Evolutionary conservation across 2,797 vertebrate genomes (phyloP), one percentile per base, ranked within the genome.

Genomic region (Agapornis canus): DNA sequence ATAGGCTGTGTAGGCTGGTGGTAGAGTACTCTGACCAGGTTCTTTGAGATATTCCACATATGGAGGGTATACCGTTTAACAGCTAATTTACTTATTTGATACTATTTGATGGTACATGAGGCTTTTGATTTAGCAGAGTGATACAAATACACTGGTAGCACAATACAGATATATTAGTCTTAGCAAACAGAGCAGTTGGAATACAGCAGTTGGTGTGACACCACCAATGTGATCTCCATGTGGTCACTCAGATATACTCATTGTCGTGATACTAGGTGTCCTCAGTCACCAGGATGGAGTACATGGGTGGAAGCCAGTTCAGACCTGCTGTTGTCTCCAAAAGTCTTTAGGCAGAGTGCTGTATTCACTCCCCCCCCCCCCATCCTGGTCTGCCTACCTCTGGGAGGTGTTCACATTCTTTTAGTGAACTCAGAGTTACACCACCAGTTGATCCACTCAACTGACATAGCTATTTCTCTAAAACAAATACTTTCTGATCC

Each of bases 251-350:
- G n/a, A 9, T 11, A 2, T 0, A 2, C 43, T 70, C 39, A 5
- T 6, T 57, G 20, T 47, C 40, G 20, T 0, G 0, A 19, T 2
- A 3, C 31, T 65, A 64, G 40, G 21, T 5, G 7, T 43, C 29
- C 17, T 81, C 51, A 15, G 23, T 73, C 3, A 2, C 29, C 57
- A 13, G 42, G 35, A 66, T 63, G 61, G 7, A 56, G 3, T 22
- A 15, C 4, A 3, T 60, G 71, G 45, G 20, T 29, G 79, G n/a
- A 68, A 71, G 37, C 13, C 40, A 68, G 26, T 23, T 82, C 43
- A 59, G 66, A 18, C 15, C 20, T 3, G 1, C 6, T 32, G 27
- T 51, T 84, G 42, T 45, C n/a, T 59, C 66, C 10, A 5, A 21
- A 66, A 75, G 42, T 52, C 11, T 70, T 49, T 39, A 35, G 43